phyloP scores from a whole-genome alignment of 1,140 invertebrate genomes.

The Drosophila orosa region DNA sequence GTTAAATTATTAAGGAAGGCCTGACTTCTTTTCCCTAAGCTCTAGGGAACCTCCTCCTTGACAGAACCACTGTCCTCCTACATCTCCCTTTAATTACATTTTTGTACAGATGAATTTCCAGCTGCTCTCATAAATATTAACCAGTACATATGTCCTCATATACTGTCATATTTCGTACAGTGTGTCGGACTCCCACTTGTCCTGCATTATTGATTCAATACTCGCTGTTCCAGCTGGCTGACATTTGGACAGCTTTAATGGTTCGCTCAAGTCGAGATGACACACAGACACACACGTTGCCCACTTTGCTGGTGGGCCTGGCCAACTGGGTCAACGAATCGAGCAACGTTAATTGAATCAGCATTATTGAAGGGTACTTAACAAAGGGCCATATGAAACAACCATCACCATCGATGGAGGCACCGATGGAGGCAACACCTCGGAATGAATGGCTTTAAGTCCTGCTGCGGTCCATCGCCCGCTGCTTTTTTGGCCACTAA shows the following conservation, averaged over 20 bases:
- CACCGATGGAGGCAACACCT: conserved; percentile 28
- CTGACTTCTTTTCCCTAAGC: too few species aligned
- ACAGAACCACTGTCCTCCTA: background rate
- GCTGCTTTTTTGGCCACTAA: conserved; percentile 32
- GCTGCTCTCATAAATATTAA: background rate
- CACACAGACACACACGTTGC: conserved; percentile 7
- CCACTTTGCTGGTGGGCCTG: conserved; percentile 9
- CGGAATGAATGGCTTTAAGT: conserved; percentile 15
- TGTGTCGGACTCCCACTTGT: conserved; percentile 11
- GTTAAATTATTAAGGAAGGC: too few species aligned
- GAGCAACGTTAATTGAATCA: conserved; percentile 57
- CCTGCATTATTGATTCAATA: conserved; percentile 38
- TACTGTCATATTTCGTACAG: background rate
- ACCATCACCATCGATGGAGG: too few species aligned
- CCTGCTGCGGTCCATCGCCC: conserved; percentile 1
- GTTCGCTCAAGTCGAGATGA: background rate
- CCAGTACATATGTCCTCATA: background rate
- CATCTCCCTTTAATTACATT: background rate
- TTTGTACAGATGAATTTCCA: background rate
- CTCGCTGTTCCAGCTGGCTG: conserved; percentile 23
- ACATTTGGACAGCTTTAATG: conserved; percentile 44
- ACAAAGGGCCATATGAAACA: conserved; percentile 8
- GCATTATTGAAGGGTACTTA: conserved; percentile 36
- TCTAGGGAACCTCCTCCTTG: too few species aligned
- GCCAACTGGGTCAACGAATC: conserved; percentile 52